Conservation (phyloP, 2,888 invertebrate species). For the Nephrotoma guestfalica region DNA sequence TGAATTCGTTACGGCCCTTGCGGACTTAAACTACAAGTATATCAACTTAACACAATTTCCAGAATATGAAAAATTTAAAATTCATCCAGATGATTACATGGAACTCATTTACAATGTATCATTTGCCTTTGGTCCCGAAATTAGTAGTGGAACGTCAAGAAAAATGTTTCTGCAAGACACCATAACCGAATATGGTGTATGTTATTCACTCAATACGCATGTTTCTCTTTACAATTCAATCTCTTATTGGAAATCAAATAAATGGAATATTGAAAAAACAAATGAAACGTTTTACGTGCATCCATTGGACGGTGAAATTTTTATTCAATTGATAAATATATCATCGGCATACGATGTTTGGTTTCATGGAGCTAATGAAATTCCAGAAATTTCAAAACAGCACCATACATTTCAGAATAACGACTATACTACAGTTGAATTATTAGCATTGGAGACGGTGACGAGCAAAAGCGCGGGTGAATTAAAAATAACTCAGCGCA, state of each 20-base stretch:
- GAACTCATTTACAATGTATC: slow-evolving; percentile 39
- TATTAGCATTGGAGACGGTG: slow-evolving; percentile 43
- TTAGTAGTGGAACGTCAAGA: slow-evolving; percentile 40
- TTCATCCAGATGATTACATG: slow-evolving; percentile 42
- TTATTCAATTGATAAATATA: slow-evolving; percentile 55
- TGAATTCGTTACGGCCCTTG: slow-evolving; percentile 39
- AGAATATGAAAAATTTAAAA: slow-evolving; percentile 32
- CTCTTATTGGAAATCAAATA: slow-evolving; percentile 39
- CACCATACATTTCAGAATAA: slow-evolving; percentile 36
- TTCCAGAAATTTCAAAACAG: slow-evolving; percentile 48
- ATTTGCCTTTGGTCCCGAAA: slow-evolving; percentile 36
- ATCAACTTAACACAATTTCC: slow-evolving; percentile 23
- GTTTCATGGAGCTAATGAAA: slow-evolving; percentile 51
- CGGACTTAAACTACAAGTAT: slow-evolving; percentile 43
- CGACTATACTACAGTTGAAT: slow-evolving; percentile 43
- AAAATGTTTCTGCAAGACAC: slow-evolving; percentile 40
- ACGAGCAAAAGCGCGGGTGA: slow-evolving; percentile 40
- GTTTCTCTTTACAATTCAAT: slow-evolving; percentile 36
- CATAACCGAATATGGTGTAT: slow-evolving; percentile 53
- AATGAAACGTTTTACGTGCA: slow-evolving; percentile 43
- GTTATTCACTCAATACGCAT: slow-evolving; percentile 51
- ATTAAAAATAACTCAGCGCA: slow-evolving; percentile 44
- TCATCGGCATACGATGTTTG: slow-evolving; percentile 50
- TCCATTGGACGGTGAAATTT: slow-evolving; percentile 61
- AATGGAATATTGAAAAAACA: slow-evolving; percentile 37